These are phyloP conservation scores for Ptychochromis oligacanthus DNA, from an alignment of 2,113 vertebrate genomes.

Conservation along the genomic window DNA sequence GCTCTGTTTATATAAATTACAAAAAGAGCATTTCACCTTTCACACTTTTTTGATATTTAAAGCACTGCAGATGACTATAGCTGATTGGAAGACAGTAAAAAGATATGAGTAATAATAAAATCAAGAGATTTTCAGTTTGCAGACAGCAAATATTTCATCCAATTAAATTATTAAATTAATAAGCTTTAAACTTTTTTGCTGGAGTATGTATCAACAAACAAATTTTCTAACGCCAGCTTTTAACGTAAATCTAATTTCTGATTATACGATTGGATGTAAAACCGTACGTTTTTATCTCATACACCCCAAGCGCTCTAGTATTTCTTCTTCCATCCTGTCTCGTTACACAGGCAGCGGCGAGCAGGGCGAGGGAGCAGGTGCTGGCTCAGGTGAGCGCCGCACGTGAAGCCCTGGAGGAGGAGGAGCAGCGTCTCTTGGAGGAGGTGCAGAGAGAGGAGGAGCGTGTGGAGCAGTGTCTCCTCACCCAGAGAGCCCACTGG, in stretches of 20 bases:
- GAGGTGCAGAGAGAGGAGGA: constrained; percentile 89
- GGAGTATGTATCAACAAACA: too few relatives aligned
- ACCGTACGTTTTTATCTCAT: neutral
- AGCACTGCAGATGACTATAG: neutral
- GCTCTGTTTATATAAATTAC: too few relatives aligned
- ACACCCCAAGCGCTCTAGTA: neutral
- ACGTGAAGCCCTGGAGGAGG: constrained; percentile 85
- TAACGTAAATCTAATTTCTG: neutral
- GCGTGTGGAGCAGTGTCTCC: constrained; percentile 89
- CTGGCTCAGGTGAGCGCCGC: constrained; percentile 84
- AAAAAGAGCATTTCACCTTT: neutral
- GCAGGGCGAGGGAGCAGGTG: constrained; percentile 81
- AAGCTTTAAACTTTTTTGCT: too few relatives aligned
- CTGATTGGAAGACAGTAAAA: neutral
- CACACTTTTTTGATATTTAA: neutral
- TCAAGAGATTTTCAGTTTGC: neutral
- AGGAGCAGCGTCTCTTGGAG: constrained; percentile 91
- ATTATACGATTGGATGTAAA: neutral
- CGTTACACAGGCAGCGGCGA: constrained; percentile 78
- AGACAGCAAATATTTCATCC: neutral
- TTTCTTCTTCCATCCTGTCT: neutral
- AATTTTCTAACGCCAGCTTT: neutral
- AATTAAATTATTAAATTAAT: too few relatives aligned
- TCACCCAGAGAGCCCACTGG: constrained; percentile 93
- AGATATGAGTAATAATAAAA: neutral